Conservation (phyloP, 2,888 invertebrate species). For the Phalera bucephala region DNA sequence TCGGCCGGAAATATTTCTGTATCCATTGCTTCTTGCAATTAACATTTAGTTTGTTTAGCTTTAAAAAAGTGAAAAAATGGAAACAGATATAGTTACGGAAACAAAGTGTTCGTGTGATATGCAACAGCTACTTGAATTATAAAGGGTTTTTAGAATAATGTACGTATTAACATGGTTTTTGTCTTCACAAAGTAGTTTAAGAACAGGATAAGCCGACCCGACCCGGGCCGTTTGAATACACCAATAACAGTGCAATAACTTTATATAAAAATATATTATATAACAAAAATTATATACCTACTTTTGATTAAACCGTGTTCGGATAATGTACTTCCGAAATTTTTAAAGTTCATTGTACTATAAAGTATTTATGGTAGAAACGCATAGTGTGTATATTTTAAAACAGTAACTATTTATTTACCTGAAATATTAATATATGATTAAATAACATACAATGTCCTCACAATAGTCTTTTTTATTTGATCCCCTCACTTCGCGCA, state of each 20-base stretch:
- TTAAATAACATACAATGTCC: conserved; percentile 62
- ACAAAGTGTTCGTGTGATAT: conserved; percentile 45
- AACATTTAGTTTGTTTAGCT: conserved; percentile 18
- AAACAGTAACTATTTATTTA: conserved; percentile 66
- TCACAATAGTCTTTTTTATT: conserved; percentile 38
- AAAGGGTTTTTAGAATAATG: conserved; percentile 21
- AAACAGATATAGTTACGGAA: conserved; percentile 37
- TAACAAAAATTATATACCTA: conserved; percentile 34
- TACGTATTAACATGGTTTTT: conserved; percentile 27
- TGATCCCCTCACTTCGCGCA: background rate
- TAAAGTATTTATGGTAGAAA: conserved; percentile 56
- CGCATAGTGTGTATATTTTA: conserved; percentile 50
- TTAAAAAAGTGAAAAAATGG: conserved; percentile 35
- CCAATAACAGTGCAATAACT: conserved; percentile 45
- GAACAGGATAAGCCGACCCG: conserved; percentile 6
- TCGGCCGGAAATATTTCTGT: conserved; percentile 44
- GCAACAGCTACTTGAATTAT: conserved; percentile 32
- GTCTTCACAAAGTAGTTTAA: conserved; percentile 30
- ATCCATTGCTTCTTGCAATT: conserved; percentile 16
- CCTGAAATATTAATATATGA: conserved; percentile 71
- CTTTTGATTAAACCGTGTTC: conserved; percentile 22
- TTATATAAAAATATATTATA: conserved; percentile 26
- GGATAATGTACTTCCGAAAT: conserved; percentile 26
- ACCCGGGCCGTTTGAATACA: conserved; percentile 4
- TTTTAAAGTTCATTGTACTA: conserved; percentile 53